Evolutionary conservation across 2,113 vertebrate species (phyloP).

Genomic region (Dipodomys merriami): DNA sequence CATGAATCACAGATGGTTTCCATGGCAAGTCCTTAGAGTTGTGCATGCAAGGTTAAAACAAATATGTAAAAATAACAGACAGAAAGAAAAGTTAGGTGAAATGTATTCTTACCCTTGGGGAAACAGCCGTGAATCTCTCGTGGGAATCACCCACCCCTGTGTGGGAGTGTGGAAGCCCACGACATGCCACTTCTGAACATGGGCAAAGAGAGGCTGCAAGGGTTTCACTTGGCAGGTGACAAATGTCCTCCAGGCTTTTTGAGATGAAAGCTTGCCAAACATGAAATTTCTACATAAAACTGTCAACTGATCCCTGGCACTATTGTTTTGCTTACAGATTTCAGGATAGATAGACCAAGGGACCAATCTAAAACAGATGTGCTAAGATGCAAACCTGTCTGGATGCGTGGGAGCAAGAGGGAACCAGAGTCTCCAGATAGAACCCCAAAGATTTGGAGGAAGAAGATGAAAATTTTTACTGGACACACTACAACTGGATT

Average conservation of each 20-base stretch:
- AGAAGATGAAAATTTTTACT: not conserved
- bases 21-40: conserved; percentile 44
- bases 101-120: not conserved
- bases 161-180: conserved; percentile 33
- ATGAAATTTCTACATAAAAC: conserved; percentile 58
- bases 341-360: conserved; percentile 42
- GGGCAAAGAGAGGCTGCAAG: conserved; percentile 34
- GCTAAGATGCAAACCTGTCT: conserved; percentile 69
- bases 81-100: conserved; percentile 62
- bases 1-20: conserved; percentile 58
- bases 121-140: conserved; percentile 30
- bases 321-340: conserved; percentile 61
- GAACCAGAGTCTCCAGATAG: conserved; percentile 42
- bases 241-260: conserved; percentile 42
- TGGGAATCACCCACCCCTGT: conserved; percentile 44
- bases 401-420: conserved; percentile 61
- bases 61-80: conserved; percentile 67
- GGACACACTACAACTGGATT: not conserved
- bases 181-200: conserved; percentile 21
- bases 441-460: conserved; percentile 34
- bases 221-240: conserved; percentile 24
- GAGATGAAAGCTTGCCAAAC: conserved; percentile 60
- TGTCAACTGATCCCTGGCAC: conserved; percentile 72
- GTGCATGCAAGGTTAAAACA: conserved; percentile 27
- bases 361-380: conserved; percentile 67